phyloP scores from a whole-genome alignment of 1,140 invertebrate species.

The Micrasema minimum region DNA sequence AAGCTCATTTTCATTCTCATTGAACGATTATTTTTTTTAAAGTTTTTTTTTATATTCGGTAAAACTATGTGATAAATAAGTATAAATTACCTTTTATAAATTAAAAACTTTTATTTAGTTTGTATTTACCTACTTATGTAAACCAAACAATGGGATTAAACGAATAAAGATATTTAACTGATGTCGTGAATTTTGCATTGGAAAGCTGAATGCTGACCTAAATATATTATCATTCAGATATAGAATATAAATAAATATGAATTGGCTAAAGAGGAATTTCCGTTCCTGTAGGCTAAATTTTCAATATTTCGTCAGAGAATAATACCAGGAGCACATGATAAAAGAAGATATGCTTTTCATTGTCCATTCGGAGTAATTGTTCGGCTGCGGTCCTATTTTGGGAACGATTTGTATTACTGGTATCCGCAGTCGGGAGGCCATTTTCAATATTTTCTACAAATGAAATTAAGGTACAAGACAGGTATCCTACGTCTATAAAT shows the following conservation, averaged over 20 bases:
- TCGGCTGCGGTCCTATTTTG: constrained; percentile 48
- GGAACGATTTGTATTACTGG: constrained; percentile 52
- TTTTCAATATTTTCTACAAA: constrained; percentile 50
- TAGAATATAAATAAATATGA: no score
- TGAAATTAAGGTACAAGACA: constrained; percentile 43
- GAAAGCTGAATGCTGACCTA: background rate
- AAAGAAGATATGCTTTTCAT: constrained; percentile 50
- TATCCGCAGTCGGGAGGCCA: constrained; percentile 44
- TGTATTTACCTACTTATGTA: no score
- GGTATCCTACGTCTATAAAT: constrained; percentile 42
- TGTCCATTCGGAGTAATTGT: constrained; percentile 46
- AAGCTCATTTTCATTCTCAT: no score
- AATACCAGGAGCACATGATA: constrained; percentile 45
- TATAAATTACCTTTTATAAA: no score
- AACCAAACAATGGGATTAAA: no score
- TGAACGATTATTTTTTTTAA: no score
- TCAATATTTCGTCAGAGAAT: constrained; percentile 44
- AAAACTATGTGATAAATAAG: no score
- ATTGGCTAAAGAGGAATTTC: background rate
- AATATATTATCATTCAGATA: constrained; percentile 6
- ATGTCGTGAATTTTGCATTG: background rate
- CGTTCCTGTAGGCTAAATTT: constrained; percentile 30
- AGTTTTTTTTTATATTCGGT: no score
- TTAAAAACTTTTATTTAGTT: no score
- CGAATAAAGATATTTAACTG: no score